Percentiles rank a stretch among this genome's conserved stretches.
These are phyloP conservation scores for Discoglossus pictus DNA, from an alignment of 2,797 vertebrate species.

Conservation along the genomic window DNA sequence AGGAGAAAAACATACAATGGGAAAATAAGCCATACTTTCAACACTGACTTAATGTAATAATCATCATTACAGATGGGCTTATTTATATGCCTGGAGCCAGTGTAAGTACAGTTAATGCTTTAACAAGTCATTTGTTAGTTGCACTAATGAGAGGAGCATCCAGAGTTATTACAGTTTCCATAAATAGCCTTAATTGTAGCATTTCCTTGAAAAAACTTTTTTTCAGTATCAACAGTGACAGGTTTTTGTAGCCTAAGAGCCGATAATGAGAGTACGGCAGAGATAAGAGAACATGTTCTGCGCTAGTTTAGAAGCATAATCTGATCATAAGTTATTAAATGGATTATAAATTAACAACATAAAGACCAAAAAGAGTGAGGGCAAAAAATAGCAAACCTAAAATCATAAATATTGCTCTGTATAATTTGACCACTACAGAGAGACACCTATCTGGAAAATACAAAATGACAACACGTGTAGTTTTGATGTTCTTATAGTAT, in stretches of 20 bases:
- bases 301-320: too few relatives aligned
- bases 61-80: conserved; percentile 28
- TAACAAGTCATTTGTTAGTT: conserved; percentile 39
- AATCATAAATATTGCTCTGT: too few relatives aligned
- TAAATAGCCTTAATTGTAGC: conserved; percentile 33
- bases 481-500: too few relatives aligned
- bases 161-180: conserved; percentile 18
- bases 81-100: conserved; percentile 35
- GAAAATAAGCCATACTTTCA: not conserved
- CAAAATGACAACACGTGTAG: too few relatives aligned
- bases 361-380: too few relatives aligned
- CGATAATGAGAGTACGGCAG: too few relatives aligned
- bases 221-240: not conserved
- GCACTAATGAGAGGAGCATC: conserved; percentile 38
- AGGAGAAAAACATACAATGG: conserved; percentile 21
- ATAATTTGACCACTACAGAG: too few relatives aligned
- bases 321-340: not conserved
- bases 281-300: too few relatives aligned
- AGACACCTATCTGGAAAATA: too few relatives aligned
- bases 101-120: conserved; percentile 29
- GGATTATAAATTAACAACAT: not conserved
- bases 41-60: conserved; percentile 37
- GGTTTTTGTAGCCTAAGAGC: not conserved
- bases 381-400: too few relatives aligned
- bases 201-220: conserved; percentile 18